phyloP scores from a whole-genome alignment of 2,113 vertebrate species.

The Ia io region DNA sequence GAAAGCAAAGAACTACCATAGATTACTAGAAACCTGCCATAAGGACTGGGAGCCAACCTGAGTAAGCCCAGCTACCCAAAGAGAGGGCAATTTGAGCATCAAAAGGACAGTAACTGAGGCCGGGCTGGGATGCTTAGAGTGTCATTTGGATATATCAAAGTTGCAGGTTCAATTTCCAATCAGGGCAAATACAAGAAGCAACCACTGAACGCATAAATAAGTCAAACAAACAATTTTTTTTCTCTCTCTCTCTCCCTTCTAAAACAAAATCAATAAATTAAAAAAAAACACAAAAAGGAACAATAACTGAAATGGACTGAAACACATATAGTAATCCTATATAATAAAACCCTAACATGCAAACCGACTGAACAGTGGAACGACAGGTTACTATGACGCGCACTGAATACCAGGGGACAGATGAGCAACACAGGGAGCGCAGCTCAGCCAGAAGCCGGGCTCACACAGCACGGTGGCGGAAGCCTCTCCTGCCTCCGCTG shows the following conservation, averaged over 20 bases:
- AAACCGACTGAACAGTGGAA: too few relatives aligned
- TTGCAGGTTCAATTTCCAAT: not conserved
- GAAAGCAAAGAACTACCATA: not conserved
- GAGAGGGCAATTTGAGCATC: not conserved
- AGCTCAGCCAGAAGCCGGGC: too few relatives aligned
- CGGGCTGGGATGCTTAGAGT: not conserved
- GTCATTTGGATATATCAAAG: not conserved
- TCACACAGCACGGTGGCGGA: too few relatives aligned
- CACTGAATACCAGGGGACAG: too few relatives aligned
- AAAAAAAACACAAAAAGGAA: not conserved
- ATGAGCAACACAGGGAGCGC: too few relatives aligned
- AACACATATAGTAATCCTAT: not conserved
- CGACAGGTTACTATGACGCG: too few relatives aligned
- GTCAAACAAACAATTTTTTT: not conserved
- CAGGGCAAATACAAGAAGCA: not conserved
- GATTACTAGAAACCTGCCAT: not conserved
- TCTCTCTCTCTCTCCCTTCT: not conserved
- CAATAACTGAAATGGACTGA: not conserved
- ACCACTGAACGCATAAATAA: not conserved
- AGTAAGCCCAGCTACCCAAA: not conserved
- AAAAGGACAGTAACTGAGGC: not conserved
- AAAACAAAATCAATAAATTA: not conserved
- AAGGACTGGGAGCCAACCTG: not conserved
- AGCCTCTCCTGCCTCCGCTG: too few relatives aligned
- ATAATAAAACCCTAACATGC: too few relatives aligned